Base-by-base conservation (phyloP, 2,888 invertebrate species). In the Plutella xylostella region DNA sequence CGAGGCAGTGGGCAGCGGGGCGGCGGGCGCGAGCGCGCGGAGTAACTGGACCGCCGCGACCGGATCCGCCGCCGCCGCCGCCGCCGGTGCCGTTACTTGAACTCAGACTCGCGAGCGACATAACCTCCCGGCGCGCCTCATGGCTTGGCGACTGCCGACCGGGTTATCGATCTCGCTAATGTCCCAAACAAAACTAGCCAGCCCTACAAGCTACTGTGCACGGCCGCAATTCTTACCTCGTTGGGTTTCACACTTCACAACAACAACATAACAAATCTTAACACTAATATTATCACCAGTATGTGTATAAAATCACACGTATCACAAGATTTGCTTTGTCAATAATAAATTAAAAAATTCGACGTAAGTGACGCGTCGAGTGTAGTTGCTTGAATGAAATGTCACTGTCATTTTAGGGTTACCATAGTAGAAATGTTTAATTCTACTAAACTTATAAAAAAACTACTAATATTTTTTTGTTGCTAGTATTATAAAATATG, bases 51-150 rank as follows among this genome's bases (percentile, higher is more conserved):
- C n/a, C n/a, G n/a, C n/a, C n/a, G n/a, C n/a, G n/a, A n/a, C n/a
- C 60, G 61, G 65, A 67, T 65, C 60, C 60, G 72, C n/a, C n/a
- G 63, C 64, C 63, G 62, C 56, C 62, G 66, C 68, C 60, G 77
- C 49, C 56, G 61, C 66, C 68, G 60, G 77, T 49, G 52, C 84
- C 83, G 84, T 83, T 84, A 84, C 72, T 80, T 82, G 82, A 83
- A 83, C 83, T 82, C 71, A 60, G 61, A 73, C 73, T 70, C 65
- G 76, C 73, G 64, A 63, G 68, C 72, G 68, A 80, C 83, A 84
- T 84, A 84, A 84, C 83, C 84, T 84, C 69, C 76, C 72, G 70
- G 67, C 71, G 73, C 74, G 77, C 83, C 83, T 83, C 82, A 83
- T 84, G 83, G 82, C 72, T 72, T 72, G 73, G 67, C 79, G 72